phyloP scores from a whole-genome alignment of 2,888 invertebrate species.

The Amorpha juglandis region DNA sequence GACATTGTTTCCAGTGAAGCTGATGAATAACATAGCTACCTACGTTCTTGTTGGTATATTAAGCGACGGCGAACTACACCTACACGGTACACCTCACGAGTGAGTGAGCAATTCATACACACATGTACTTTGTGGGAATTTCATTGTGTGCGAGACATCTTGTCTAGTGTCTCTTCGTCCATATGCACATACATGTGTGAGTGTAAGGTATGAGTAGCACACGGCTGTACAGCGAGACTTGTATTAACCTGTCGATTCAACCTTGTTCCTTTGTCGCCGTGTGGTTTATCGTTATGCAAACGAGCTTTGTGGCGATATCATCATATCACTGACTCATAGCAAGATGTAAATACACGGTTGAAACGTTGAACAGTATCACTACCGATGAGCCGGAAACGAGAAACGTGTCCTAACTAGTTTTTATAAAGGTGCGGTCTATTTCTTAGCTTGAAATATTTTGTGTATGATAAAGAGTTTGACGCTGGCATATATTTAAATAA shows the following conservation, averaged over 20 bases:
- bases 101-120: conserved; percentile 47
- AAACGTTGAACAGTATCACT: conserved; percentile 22
- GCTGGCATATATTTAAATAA: too few relatives aligned
- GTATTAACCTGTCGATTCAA: conserved; percentile 77
- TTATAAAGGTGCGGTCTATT: not conserved
- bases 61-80: conserved; percentile 33
- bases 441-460: not conserved
- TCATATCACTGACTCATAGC: conserved; percentile 58
- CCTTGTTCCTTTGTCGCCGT: conserved; percentile 67
- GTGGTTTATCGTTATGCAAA: conserved; percentile 68
- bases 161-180: conserved; percentile 42
- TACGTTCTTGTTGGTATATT: conserved; percentile 30
- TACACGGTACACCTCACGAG: conserved; percentile 39
- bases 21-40: conserved; percentile 5
- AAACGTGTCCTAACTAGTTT: conserved; percentile 6
- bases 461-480: too few relatives aligned
- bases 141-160: conserved; percentile 47
- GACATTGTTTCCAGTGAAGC: conserved; percentile 15
- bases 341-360: conserved; percentile 44
- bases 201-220: conserved; percentile 42
- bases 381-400: conserved; percentile 9
- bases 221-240: conserved; percentile 53
- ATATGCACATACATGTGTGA: conserved; percentile 38
- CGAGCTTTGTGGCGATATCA: conserved; percentile 59
- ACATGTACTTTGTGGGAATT: conserved; percentile 35